Conservation (phyloP, 92 coral and sea anemone species). For the Epizoanthus ramosus region DNA sequence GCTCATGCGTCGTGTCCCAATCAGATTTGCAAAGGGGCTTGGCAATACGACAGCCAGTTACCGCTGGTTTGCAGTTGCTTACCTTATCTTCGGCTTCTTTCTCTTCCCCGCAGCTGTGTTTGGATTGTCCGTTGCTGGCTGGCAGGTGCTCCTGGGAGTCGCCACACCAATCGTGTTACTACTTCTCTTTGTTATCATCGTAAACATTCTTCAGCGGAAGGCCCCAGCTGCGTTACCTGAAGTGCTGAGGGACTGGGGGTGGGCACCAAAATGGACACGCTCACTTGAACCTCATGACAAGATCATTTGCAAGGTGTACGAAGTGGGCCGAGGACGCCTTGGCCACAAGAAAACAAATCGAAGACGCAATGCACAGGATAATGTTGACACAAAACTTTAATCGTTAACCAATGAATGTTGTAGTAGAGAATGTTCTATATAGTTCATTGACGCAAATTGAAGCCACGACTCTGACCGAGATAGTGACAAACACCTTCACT, state of each 20-base stretch:
- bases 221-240: conserved; percentile 67
- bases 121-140: conserved; percentile 92
- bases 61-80: conserved; percentile 92
- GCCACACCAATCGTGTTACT: conserved; percentile 64
- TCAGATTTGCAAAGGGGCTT: conserved; percentile 87
- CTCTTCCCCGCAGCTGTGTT: conserved; percentile 84
- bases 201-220: conserved; percentile 77
- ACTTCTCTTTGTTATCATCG: conserved; percentile 64
- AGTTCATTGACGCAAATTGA: too few relatives aligned
- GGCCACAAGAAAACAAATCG: not conserved
- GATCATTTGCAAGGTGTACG: conserved; percentile 58
- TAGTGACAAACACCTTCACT: too few relatives aligned
- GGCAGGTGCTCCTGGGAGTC: conserved; percentile 88
- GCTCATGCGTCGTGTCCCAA: conserved; percentile 77
- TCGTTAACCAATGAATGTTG: too few relatives aligned
- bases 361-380: too few relatives aligned
- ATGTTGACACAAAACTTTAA: too few relatives aligned
- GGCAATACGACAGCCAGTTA: conserved; percentile 89
- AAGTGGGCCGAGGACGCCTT: conserved; percentile 51
- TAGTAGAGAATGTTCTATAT: too few relatives aligned
- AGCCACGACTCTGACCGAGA: too few relatives aligned
- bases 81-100: conserved; percentile 85
- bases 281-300: conserved; percentile 84
- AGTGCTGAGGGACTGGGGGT: conserved; percentile 77
- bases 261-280: conserved; percentile 87